Conservation (phyloP, 2,888 invertebrate species). For the Coecobrya sp. region DNA sequence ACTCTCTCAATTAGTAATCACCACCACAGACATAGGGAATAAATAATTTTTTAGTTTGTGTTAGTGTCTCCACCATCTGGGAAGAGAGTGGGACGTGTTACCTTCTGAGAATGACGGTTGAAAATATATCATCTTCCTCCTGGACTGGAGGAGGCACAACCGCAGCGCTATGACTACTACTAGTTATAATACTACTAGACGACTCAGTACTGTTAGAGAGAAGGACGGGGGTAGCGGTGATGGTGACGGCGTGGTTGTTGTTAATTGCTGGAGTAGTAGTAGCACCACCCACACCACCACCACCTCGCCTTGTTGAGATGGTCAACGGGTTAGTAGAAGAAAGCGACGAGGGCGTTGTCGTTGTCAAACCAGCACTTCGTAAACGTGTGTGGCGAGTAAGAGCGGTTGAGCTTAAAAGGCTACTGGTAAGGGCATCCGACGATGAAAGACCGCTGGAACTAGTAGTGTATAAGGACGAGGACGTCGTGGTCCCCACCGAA, state of each 20-base stretch:
- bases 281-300: conserved; percentile 30
- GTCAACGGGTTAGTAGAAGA: conserved; percentile 51
- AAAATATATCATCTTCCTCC: conserved; percentile 33
- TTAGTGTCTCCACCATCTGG: conserved; percentile 13
- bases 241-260: conserved; percentile 31
- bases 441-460: conserved; percentile 31
- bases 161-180: conserved; percentile 39
- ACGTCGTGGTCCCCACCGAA: conserved; percentile 87
- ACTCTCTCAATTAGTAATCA: background rate
- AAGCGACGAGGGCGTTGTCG: conserved; percentile 20
- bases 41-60: background rate
- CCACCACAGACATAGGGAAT: background rate
- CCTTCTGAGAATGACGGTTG: conserved; percentile 56
- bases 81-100: background rate
- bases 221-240: background rate
- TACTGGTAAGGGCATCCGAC: conserved; percentile 40
- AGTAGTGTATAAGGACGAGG: conserved; percentile 87
- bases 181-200: conserved; percentile 59
- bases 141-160: background rate
- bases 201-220: conserved; percentile 68
- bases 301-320: background rate
- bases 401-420: background rate
- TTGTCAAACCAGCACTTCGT: conserved; percentile 51
- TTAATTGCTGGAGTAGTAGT: conserved; percentile 25
- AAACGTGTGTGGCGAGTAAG: conserved; percentile 13